phyloP scores from a whole-genome alignment of 2,797 vertebrate genomes.

The Lithobates sylvaticus region DNA sequence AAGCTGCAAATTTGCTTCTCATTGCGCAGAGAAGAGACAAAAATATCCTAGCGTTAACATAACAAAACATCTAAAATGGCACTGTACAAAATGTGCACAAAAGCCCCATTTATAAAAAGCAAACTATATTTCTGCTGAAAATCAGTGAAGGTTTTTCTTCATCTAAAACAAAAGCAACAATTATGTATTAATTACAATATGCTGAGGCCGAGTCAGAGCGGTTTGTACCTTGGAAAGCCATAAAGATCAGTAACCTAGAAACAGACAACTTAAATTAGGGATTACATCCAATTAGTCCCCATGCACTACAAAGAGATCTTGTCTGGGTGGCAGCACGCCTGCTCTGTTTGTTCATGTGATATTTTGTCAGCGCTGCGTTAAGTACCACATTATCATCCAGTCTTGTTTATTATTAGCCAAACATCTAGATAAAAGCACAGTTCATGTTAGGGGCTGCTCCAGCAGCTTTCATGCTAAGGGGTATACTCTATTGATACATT shows the following conservation, averaged over 20 bases:
- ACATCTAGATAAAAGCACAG: slow-evolving; percentile 36
- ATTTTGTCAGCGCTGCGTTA: slow-evolving; percentile 39
- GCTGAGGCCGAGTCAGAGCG: slow-evolving; percentile 38
- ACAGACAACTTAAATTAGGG: slow-evolving; percentile 63
- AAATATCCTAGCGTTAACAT: slow-evolving; percentile 28
- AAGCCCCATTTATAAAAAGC: slow-evolving; percentile 32
- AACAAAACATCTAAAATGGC: slow-evolving; percentile 26
- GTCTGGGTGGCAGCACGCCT: slow-evolving; percentile 53
- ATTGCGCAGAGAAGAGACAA: not conserved
- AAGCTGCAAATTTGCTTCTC: not conserved
- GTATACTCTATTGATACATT: not conserved
- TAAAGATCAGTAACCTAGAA: slow-evolving; percentile 63
- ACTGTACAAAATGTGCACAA: slow-evolving; percentile 13
- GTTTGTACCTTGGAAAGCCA: slow-evolving; percentile 61
- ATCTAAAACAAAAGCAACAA: slow-evolving; percentile 50
- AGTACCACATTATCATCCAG: slow-evolving; percentile 57
- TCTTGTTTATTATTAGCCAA: slow-evolving; percentile 57
- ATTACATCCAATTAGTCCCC: slow-evolving; percentile 58
- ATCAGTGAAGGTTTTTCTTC: slow-evolving; percentile 35
- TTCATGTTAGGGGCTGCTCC: slow-evolving; percentile 20
- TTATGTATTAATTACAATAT: slow-evolving; percentile 64
- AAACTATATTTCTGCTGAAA: slow-evolving; percentile 44
- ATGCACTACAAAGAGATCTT: slow-evolving; percentile 58
- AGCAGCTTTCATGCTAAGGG: slow-evolving; percentile 13
- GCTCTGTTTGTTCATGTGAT: slow-evolving; percentile 53